phyloP scores from a whole-genome alignment of 2,888 invertebrate genomes.

The Epinotia nisella region DNA sequence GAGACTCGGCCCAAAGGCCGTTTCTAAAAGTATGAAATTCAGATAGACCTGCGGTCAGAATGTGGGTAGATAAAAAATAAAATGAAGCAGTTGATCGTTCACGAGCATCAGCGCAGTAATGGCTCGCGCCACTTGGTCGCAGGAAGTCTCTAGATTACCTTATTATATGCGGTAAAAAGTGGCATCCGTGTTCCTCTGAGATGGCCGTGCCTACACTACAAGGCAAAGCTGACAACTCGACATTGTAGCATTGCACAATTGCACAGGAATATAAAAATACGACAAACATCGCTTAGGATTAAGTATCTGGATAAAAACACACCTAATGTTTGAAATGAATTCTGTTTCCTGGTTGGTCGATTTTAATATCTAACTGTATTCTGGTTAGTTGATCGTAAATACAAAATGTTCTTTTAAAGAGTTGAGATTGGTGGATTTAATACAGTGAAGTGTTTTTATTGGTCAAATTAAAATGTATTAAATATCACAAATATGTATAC shows the following conservation, averaged over 20 bases:
- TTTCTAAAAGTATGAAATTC: not conserved
- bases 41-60: not conserved
- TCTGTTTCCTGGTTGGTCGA: too few relatives aligned
- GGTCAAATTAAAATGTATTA: too few relatives aligned
- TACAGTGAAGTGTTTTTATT: too few relatives aligned
- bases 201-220: slow-evolving; percentile 42
- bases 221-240: slow-evolving; percentile 10
- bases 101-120: slow-evolving; percentile 51
- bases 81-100: slow-evolving; percentile 28
- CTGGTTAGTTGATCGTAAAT: too few relatives aligned
- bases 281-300: not conserved
- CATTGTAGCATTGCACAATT: too few relatives aligned
- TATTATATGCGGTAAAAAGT: slow-evolving; percentile 79
- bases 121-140: slow-evolving; percentile 69
- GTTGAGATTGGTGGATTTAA: too few relatives aligned
- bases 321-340: too few relatives aligned
- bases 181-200: slow-evolving; percentile 60
- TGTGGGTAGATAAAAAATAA: not conserved
- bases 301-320: too few relatives aligned
- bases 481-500: too few relatives aligned
- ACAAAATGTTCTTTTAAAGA: too few relatives aligned
- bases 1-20: not conserved
- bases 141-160: slow-evolving; percentile 79
- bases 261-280: not conserved
- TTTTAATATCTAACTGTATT: too few relatives aligned